These are phyloP conservation scores for Oreochromis aureus DNA, from an alignment of 2,113 vertebrate species.

Conservation along the genomic window DNA sequence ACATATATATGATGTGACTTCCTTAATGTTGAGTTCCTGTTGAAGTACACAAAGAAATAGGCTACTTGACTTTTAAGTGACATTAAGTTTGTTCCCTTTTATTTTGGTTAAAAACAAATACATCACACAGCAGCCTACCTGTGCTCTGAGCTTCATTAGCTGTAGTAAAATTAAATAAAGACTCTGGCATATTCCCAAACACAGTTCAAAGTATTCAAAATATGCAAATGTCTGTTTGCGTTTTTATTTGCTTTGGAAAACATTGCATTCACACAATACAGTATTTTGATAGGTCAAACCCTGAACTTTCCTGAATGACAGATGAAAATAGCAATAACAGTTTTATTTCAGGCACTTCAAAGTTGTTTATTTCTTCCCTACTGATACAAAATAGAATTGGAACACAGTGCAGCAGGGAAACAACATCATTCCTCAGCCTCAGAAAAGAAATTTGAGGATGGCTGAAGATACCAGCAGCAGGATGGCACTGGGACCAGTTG, in stretches of 20 bases:
- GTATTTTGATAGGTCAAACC: not conserved
- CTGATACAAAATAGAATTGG: not conserved
- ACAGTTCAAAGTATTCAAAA: accelerated
- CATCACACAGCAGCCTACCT: no score
- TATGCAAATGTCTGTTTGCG: not conserved
- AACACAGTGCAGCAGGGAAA: not conserved
- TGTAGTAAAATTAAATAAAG: no score
- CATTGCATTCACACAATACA: accelerated
- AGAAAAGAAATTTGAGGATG: not conserved
- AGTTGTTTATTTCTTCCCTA: not conserved
- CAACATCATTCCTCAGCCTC: not conserved
- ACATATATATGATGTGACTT: no score
- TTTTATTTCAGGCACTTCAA: accelerated
- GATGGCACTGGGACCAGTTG: no score
- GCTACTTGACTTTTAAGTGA: no score
- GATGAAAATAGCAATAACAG: accelerated
- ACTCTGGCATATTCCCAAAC: not conserved
- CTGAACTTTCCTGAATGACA: accelerated
- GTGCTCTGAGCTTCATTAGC: no score
- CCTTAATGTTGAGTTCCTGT: no score
- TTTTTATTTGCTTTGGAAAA: not conserved
- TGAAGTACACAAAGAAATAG: no score
- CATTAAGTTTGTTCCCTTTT: no score
- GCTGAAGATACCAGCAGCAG: not conserved
- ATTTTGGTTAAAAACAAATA: no score